Evolutionary conservation across 2,888 invertebrate species (phyloP), one percentile per base, ranked within the genome.

Genomic region (Amphiduros pacificus): DNA sequence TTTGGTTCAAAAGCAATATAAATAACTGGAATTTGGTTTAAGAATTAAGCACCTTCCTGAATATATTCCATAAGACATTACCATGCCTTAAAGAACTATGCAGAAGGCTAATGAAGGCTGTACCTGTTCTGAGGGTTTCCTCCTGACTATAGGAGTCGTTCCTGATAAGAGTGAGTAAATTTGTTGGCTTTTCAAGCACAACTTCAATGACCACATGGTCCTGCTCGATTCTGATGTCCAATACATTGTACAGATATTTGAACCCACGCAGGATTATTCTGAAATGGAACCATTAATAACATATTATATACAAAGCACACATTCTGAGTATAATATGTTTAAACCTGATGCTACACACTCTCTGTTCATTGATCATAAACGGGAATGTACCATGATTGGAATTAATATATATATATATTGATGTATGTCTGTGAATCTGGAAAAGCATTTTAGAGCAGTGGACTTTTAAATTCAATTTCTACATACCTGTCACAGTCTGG

Each of bases 221-320:
- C 9, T 20, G 51, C 20, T 56, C 49, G 2, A 56, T 41, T 20
- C 27, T 22, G 17, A 56, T 51, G n/a, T 50, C 56, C 51, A 55
- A 26, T 22, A 27, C 55, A 20, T 28, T 53, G 11, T 63, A 55
- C 32, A 65, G 58, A 55, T 71, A 71, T 26, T 70, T 48, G 31
- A 71, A 62, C 28, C 67, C 64, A 9, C 22, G 27, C 22, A 70
- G 56, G 9, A 55, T 44, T 61, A 70, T 52, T 22, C 55, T 55
- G 55, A 2, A 55, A 55, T 9, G 48, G 9, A 48, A 9, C 11
- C n/a, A n/a, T n/a, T n/a, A n/a, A n/a, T n/a, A n/a, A n/a, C n/a
- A n/a, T n/a, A n/a, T n/a, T n/a, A n/a, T n/a, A n/a, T n/a, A n/a
- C n/a, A n/a, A n/a, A n/a, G n/a, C n/a, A n/a, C n/a, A n/a, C n/a